These are phyloP conservation scores for Hoplostethus atlanticus DNA, from an alignment of 2,797 vertebrate genomes.

Conservation along the genomic window DNA sequence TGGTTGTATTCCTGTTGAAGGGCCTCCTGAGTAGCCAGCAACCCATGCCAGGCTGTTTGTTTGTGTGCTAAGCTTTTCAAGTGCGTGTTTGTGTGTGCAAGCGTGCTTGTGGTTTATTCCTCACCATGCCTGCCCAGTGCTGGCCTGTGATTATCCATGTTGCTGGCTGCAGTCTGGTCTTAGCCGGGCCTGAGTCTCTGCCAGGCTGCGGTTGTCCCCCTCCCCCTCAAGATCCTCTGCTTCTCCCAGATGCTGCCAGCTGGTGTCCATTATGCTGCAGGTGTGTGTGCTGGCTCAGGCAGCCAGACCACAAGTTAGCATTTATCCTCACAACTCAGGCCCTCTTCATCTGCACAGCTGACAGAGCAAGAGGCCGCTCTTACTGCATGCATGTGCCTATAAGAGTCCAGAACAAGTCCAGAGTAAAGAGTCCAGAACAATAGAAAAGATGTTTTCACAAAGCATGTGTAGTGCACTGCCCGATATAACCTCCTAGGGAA, in stretches of 20 bases:
- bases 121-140: constrained; percentile 51
- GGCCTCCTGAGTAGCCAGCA: constrained; percentile 33
- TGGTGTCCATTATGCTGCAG: constrained; percentile 73
- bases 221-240: constrained; percentile 33
- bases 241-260: constrained; percentile 77
- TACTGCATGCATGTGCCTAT: background rate
- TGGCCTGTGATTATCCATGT: constrained; percentile 63
- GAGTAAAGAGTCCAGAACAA: background rate
- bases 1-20: constrained; percentile 42
- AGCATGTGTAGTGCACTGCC: background rate
- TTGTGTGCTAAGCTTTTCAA: constrained; percentile 56
- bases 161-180: constrained; percentile 60
- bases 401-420: background rate
- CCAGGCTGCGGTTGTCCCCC: constrained; percentile 39
- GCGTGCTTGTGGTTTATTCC: constrained; percentile 58
- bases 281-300: constrained; percentile 48
- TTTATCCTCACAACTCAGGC: constrained; percentile 19
- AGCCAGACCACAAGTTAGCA: background rate
- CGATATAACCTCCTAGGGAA: background rate
- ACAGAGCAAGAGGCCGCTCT: background rate
- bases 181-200: constrained; percentile 39
- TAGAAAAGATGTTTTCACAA: background rate
- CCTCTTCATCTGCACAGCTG: constrained; percentile 25
- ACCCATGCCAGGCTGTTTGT: constrained; percentile 56
- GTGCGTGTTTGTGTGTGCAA: constrained; percentile 32